Evolutionary conservation across 2,888 invertebrate species (phyloP).

Genomic region (Synergus laeviventris): DNA sequence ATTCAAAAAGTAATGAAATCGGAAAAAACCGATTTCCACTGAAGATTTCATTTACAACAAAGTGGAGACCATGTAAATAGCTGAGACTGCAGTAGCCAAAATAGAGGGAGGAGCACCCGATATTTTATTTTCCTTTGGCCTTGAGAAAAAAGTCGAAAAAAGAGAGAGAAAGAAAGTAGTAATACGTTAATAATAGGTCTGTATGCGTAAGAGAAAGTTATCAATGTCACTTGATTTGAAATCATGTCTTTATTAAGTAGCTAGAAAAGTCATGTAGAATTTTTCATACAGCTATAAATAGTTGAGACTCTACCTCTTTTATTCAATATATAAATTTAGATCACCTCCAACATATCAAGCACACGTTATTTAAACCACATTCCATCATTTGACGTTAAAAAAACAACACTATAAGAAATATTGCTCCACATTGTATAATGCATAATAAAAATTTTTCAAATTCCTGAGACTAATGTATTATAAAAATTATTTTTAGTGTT

Average conservation of each 20-base stretch:
- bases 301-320: slow-evolving; percentile 27
- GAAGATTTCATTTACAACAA: neutral
- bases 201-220: slow-evolving; percentile 7
- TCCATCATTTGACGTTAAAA: neutral
- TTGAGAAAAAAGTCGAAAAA: neutral
- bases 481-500: neutral
- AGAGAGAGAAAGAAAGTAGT: neutral
- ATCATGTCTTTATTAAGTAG: neutral
- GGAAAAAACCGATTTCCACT: neutral
- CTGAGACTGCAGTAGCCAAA: neutral
- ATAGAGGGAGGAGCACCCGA: neutral
- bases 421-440: neutral
- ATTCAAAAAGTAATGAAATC: neutral
- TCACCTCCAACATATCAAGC: slow-evolving; percentile 15
- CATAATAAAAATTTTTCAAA: no score
- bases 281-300: slow-evolving; percentile 35
- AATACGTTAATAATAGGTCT: slow-evolving; percentile 6
- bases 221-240: slow-evolving; percentile 26
- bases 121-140: neutral
- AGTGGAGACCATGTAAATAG: neutral
- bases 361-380: slow-evolving; percentile 15
- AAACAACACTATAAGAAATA: neutral
- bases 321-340: slow-evolving; percentile 37
- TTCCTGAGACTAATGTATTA: no score
- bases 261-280: slow-evolving; percentile 27